Evolutionary conservation across 1,140 invertebrate species (phyloP).

Genomic region (Drosophila azteca): DNA sequence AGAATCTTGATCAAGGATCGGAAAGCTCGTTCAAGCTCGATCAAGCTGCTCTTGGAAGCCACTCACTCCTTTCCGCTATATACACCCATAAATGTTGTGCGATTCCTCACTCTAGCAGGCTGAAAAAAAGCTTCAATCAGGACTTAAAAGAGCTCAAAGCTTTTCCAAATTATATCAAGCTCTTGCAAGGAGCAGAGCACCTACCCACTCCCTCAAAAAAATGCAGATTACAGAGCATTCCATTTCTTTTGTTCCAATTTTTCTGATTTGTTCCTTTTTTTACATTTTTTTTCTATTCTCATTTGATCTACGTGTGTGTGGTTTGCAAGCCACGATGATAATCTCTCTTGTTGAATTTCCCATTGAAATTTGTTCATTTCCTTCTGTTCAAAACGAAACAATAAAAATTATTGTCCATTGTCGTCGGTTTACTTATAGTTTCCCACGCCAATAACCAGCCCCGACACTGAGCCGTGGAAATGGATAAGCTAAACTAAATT

Average conservation of each 20-base stretch:
- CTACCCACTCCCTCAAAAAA: too few relatives aligned
- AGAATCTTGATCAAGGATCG: too few relatives aligned
- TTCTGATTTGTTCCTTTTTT: constrained; percentile 1
- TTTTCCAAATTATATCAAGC: too few relatives aligned
- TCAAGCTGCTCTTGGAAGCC: too few relatives aligned
- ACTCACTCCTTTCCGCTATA: too few relatives aligned
- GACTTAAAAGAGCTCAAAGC: neutral
- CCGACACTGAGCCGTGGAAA: constrained; percentile 93
- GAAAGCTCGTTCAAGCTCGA: too few relatives aligned
- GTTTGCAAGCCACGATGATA: too few relatives aligned
- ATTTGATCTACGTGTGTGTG: constrained; percentile 1
- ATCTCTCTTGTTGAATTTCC: constrained; percentile 75
- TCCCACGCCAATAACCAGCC: constrained; percentile 91
- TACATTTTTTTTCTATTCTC: constrained; percentile 1
- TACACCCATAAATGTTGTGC: too few relatives aligned
- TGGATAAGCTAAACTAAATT: constrained; percentile 85
- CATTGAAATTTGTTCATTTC: constrained; percentile 66
- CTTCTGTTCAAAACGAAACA: constrained; percentile 23
- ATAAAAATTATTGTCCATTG: constrained; percentile 24
- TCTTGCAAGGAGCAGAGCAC: too few relatives aligned
- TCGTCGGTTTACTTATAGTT: constrained; percentile 85
- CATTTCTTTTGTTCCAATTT: neutral
- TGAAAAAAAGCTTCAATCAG: too few relatives aligned
- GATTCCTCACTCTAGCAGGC: too few relatives aligned
- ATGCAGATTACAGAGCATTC: neutral